Evolutionary conservation across 2,888 invertebrate genomes (phyloP).

Genomic region (Lasius fuliginosus): DNA sequence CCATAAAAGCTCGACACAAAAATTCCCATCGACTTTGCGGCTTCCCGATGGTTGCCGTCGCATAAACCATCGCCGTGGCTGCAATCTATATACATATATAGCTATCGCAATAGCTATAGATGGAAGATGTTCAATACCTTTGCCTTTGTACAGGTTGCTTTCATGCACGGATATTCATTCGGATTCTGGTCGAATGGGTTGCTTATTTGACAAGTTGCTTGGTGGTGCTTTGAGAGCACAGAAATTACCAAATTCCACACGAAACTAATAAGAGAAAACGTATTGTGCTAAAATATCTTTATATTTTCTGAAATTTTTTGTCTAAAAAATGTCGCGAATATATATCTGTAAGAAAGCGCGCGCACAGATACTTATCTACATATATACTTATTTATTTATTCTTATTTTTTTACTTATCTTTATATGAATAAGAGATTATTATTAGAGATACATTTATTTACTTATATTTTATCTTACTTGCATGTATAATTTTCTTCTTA

Average conservation of each 20-base stretch:
- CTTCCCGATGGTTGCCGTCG: not conserved
- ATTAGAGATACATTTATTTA: not conserved
- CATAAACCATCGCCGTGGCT: conserved; percentile 14
- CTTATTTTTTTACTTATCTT: not conserved
- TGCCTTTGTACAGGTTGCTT: not conserved
- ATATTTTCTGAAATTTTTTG: not conserved
- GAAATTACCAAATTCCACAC: not conserved
- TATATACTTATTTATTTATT: not conserved
- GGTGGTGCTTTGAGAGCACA: not conserved
- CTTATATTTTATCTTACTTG: not conserved
- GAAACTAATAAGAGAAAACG: not conserved
- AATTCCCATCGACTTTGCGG: conserved; percentile 30
- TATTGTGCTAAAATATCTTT: not conserved
- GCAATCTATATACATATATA: not conserved
- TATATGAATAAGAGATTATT: not conserved
- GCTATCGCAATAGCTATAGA: conserved; percentile 17
- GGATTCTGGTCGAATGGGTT: not conserved
- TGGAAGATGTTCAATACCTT: conserved; percentile 3
- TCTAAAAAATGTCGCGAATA: not conserved
- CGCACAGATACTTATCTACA: not conserved
- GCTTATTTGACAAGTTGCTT: conserved; percentile 11
- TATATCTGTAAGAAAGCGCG: not conserved
- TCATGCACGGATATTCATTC: not conserved
- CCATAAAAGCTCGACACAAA: conserved; percentile 44
- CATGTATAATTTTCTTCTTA: not conserved